A percentile compares a stretch with the other conserved stretches of the same genome.
Evolutionary conservation across 2,797 vertebrate species (phyloP).

Genomic region (Rhabdophis nuchalis): DNA sequence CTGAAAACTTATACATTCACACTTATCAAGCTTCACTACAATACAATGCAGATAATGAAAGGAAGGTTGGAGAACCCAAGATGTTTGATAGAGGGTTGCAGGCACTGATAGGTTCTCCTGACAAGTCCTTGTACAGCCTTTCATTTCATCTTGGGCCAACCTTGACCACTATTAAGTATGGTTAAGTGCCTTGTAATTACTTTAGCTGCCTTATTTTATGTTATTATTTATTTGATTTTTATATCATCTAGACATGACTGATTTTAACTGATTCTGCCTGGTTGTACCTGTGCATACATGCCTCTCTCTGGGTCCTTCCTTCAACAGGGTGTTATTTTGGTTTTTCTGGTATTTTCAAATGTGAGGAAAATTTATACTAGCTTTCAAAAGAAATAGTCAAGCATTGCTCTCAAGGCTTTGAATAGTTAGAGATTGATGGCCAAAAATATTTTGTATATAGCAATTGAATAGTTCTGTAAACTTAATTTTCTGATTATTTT

Average conservation of each 20-base stretch:
- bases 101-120: background rate
- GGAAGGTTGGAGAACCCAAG: background rate
- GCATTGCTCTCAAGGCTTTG: background rate
- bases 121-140: background rate
- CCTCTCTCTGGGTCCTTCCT: background rate
- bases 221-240: background rate
- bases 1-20: background rate
- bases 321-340: background rate
- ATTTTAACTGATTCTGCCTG: background rate
- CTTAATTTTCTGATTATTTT: background rate
- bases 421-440: background rate
- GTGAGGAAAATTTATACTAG: background rate
- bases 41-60: background rate
- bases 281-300: background rate
- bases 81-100: background rate
- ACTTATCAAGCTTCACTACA: background rate
- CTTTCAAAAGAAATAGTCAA: background rate
- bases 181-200: background rate
- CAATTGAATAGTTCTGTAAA: background rate
- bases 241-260: background rate
- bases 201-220: background rate
- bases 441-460: background rate
- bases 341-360: background rate
- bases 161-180: background rate
- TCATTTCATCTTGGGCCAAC: background rate